Base-by-base conservation (phyloP, 2,888 invertebrate species). In the Ophion obscuratus region DNA sequence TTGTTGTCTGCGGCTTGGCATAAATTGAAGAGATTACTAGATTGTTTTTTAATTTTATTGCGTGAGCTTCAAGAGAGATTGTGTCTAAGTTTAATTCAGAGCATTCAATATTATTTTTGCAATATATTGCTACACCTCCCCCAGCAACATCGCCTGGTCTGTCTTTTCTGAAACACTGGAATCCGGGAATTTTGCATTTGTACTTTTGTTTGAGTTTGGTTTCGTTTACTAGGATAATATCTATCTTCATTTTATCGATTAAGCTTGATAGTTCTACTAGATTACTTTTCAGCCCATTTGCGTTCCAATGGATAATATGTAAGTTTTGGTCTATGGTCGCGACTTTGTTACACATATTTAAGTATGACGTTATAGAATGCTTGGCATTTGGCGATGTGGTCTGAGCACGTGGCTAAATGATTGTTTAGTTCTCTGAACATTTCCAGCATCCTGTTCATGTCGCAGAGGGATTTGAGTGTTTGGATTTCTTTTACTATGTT, bases 1-100 rank as follows among this genome's bases (percentile, higher is more conserved):
- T 61, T n/a, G 27, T 80, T 40, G 27, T 82, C 11, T 27, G 88
- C 78, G 64, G 87, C 74, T 27, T 83, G 14, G 53, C 36, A 27
- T 73, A 83, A 1, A 59, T 10, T 61, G 71, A 10, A 0, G 11
- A 31, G 1, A 73, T 71, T 0, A 44, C 24, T 5, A 40, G 11
- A 1, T 80, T 78, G 7, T 68, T 73, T 17, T 66, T 68, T n/a
- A 78, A 11, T 62, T 68, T 78, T 0, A 62, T 24, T 10, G 11
- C 44, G 7, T 70, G 24, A 6, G 83, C 27, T 31, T 71, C 62
- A 0, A 75, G 1, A 0, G 73, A 24, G 0, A 1, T 59, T 14
- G 73, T 82, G 1, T 82, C 14, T 0, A 73, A 0, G 0, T 40
- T 10, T 14, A 73, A 1, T 59, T 83, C 73, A 1, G 83, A 40